These are phyloP conservation scores for Pristionchus fissidentatus DNA, from an alignment of 2,888 invertebrate species.

Conservation along the genomic window DNA sequence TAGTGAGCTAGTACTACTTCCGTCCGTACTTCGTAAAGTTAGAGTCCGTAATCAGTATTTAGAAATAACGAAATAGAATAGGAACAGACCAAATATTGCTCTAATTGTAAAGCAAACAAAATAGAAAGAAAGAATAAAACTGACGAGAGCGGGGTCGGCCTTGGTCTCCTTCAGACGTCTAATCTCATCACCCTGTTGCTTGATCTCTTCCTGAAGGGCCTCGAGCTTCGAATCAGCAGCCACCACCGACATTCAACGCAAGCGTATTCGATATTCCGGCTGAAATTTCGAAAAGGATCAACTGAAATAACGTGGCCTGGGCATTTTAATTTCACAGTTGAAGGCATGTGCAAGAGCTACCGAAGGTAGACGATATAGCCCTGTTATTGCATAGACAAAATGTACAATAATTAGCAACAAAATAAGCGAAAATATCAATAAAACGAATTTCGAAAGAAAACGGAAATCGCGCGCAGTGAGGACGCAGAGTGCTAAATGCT, in stretches of 20 bases:
- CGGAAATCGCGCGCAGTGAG: neutral
- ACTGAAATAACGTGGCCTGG: neutral
- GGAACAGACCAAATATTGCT: neutral
- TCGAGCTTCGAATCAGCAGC: conserved; percentile 14
- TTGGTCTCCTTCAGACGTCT: conserved; percentile 56
- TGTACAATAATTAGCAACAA: neutral
- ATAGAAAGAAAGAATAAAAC: too few species aligned
- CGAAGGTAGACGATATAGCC: too few species aligned
- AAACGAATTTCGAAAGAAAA: neutral
- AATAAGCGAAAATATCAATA: neutral
- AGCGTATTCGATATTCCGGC: neutral
- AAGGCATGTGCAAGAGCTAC: neutral
- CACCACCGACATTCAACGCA: conserved; percentile 41
- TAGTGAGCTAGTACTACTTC: neutral
- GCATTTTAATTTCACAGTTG: neutral
- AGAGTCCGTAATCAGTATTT: too few species aligned
- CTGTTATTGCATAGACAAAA: too few species aligned
- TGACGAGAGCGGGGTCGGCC: conserved; percentile 56
- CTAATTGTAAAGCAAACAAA: too few species aligned
- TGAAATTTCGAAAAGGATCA: neutral
- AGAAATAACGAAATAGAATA: neutral
- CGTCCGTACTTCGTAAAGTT: too few species aligned
- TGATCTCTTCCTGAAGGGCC: conserved; percentile 52
- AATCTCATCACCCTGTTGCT: conserved; percentile 59
- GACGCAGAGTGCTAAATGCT: neutral